Percentiles rank a stretch among this genome's conserved stretches.
These are phyloP conservation scores for Mirza zaza DNA, from an alignment of 2,113 vertebrate genomes.

Conservation along the genomic window DNA sequence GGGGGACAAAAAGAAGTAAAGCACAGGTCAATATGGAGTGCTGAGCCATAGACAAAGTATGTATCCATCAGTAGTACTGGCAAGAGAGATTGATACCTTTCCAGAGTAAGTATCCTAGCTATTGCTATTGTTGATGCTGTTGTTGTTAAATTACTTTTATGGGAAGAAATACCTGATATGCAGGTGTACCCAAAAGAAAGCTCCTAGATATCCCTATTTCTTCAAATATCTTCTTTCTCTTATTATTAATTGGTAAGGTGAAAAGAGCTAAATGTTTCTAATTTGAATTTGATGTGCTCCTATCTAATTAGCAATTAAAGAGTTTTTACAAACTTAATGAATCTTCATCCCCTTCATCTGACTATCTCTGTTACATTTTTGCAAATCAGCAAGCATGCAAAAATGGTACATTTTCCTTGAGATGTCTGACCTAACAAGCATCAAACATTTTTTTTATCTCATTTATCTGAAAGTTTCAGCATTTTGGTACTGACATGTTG, in stretches of 20 bases:
- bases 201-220: constrained; percentile 22
- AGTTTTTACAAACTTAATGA: constrained; percentile 60
- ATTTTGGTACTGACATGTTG: constrained; percentile 64
- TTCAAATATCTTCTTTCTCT: not conserved
- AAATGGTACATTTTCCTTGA: constrained; percentile 65
- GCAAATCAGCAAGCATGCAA: constrained; percentile 53
- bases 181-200: not conserved
- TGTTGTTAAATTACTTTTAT: not conserved
- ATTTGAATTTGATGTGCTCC: constrained; percentile 70
- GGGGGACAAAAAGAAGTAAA: not conserved
- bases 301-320: constrained; percentile 78
- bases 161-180: not conserved
- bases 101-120: not conserved
- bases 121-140: not conserved
- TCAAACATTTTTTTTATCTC: constrained; percentile 14
- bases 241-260: constrained; percentile 60
- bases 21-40: not conserved
- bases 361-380: constrained; percentile 68
- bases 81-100: not conserved
- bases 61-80: not conserved
- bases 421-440: constrained; percentile 65
- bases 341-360: constrained; percentile 31
- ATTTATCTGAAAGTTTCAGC: constrained; percentile 61
- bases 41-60: not conserved
- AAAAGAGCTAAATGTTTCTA: constrained; percentile 67